Conservation (phyloP, 2,797 vertebrate genomes). For the Phrynocephalus forsythii region DNA sequence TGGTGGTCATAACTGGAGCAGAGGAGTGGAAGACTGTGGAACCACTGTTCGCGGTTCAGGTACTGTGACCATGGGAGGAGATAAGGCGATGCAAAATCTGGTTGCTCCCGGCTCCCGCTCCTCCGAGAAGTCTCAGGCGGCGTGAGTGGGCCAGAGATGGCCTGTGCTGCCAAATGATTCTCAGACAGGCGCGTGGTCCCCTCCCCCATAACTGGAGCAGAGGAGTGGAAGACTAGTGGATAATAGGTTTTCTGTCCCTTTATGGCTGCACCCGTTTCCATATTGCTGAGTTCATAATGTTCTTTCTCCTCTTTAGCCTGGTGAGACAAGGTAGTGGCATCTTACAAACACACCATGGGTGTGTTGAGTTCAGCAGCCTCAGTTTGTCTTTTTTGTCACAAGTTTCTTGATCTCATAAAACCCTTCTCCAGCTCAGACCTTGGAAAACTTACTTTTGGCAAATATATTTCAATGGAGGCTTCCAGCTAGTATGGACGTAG, state of each 20-base stretch:
- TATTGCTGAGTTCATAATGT: background rate
- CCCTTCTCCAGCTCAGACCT: background rate
- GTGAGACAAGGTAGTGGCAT: background rate
- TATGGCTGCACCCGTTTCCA: background rate
- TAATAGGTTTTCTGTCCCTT: background rate
- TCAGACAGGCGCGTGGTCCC: no score
- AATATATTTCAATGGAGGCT: no score
- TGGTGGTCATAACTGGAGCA: background rate
- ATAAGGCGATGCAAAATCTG: no score
- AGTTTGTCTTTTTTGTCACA: background rate
- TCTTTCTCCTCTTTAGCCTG: background rate
- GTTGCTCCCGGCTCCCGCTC: no score
- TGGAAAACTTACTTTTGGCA: no score
- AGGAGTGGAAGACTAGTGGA: background rate
- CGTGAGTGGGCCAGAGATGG: no score
- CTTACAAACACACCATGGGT: background rate
- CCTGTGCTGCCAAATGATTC: no score
- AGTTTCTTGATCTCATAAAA: background rate
- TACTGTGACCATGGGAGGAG: no score
- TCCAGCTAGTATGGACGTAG: no score
- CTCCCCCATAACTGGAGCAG: background rate
- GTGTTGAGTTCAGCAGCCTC: no score
- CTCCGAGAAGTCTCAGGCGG: no score
- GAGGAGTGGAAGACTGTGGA: background rate
- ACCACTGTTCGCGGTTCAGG: no score